A percentile compares a stretch with the other conserved stretches of the same genome.
These are phyloP conservation scores for Xiphophorus birchmanni DNA, from an alignment of 2,797 vertebrate genomes.

Conservation along the genomic window DNA sequence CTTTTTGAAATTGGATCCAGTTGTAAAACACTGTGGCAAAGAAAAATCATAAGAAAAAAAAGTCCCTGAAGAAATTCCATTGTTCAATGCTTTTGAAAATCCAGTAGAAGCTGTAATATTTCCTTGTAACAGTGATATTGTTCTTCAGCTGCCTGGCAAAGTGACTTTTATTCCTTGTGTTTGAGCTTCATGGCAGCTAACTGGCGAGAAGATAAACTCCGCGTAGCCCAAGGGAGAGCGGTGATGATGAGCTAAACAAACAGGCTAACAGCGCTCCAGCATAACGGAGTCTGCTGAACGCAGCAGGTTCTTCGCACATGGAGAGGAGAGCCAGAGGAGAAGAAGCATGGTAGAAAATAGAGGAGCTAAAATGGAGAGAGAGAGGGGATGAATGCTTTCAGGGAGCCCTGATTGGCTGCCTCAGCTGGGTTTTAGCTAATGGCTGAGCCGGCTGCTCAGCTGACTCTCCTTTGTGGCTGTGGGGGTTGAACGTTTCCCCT, in stretches of 20 bases:
- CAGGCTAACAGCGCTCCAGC: conserved; percentile 53
- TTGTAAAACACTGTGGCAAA: background rate
- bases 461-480: conserved; percentile 45
- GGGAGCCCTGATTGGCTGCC: conserved; percentile 46
- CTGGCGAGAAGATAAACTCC: conserved; percentile 67
- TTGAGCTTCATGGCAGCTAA: conserved; percentile 64
- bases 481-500: conserved; percentile 36
- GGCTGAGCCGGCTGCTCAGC: conserved; percentile 43
- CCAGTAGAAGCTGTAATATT: conserved; percentile 23
- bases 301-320: conserved; percentile 42
- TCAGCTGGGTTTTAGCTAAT: conserved; percentile 67
- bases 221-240: conserved; percentile 57
- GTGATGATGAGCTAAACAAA: conserved; percentile 75
- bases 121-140: conserved; percentile 17
- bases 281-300: conserved; percentile 41
- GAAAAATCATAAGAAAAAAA: background rate
- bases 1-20: conserved; percentile 9
- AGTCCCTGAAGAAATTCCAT: conserved; percentile 1
- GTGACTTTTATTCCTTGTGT: conserved; percentile 48
- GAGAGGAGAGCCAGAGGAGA: conserved; percentile 8
- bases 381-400: conserved; percentile 26
- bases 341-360: background rate
- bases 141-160: conserved; percentile 49
- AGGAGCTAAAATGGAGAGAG: conserved; percentile 3
- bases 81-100: conserved; percentile 22